These are phyloP conservation scores for Timema cristinae DNA, from an alignment of 2,888 invertebrate species.

Conservation along the genomic window DNA sequence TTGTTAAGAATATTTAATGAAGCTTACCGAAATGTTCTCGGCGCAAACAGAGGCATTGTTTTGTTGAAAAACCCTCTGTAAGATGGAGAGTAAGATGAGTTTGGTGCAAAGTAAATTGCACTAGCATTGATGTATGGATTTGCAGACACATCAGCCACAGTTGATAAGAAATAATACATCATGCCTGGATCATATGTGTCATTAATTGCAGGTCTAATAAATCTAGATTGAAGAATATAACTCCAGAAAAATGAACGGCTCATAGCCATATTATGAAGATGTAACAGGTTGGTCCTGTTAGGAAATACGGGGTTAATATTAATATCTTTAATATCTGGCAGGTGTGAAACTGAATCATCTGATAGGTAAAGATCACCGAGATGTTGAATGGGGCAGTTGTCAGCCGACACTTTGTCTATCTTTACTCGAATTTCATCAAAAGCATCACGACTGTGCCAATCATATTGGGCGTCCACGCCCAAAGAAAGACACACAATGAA, in stretches of 20 bases:
- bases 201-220: slow-evolving; percentile 84
- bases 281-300: slow-evolving; percentile 87
- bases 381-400: slow-evolving; percentile 89
- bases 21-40: slow-evolving; percentile 68
- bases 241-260: slow-evolving; percentile 95
- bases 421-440: slow-evolving; percentile 84
- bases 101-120: slow-evolving; percentile 90
- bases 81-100: slow-evolving; percentile 90
- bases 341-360: slow-evolving; percentile 80
- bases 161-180: slow-evolving; percentile 95
- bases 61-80: slow-evolving; percentile 95
- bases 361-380: slow-evolving; percentile 79
- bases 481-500: slow-evolving; percentile 29
- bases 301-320: slow-evolving; percentile 93
- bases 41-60: slow-evolving; percentile 91
- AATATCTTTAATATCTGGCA: slow-evolving; percentile 89
- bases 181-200: slow-evolving; percentile 95
- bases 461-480: slow-evolving; percentile 79
- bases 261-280: slow-evolving; percentile 95
- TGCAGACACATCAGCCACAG: slow-evolving; percentile 91
- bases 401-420: slow-evolving; percentile 76
- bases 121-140: slow-evolving; percentile 90
- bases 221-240: slow-evolving; percentile 85
- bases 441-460: slow-evolving; percentile 86
- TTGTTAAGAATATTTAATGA: neutral